Percentiles rank a stretch among this genome's conserved stretches.
phyloP scores from a whole-genome alignment of 37 sponge, comb jelly and placozoan species.

The Ianthella basta region DNA sequence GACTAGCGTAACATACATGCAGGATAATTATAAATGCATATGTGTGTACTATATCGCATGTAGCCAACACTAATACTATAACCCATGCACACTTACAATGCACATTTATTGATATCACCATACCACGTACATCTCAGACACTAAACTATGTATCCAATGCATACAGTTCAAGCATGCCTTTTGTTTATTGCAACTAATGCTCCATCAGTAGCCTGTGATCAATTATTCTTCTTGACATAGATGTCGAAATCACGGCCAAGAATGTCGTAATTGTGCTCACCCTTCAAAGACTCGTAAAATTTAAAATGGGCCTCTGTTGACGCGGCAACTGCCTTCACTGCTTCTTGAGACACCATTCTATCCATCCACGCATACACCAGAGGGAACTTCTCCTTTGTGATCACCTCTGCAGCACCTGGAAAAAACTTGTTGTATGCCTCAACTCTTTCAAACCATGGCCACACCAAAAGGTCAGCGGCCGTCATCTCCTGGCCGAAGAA shows the following conservation, averaged over 20 bases:
- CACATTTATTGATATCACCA: too few species aligned
- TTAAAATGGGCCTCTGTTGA: constrained; percentile 46
- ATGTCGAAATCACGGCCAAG: not conserved
- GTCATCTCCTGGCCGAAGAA: constrained; percentile 49
- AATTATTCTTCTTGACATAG: not conserved
- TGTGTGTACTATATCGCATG: too few species aligned
- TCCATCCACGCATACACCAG: constrained; percentile 42
- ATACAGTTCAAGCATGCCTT: too few species aligned
- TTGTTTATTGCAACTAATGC: too few species aligned
- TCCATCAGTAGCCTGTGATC: too few species aligned
- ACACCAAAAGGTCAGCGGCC: constrained; percentile 63
- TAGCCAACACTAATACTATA: too few species aligned
- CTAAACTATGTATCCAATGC: too few species aligned
- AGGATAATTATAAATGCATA: too few species aligned
- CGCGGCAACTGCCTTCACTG: constrained; percentile 53
- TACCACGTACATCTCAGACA: too few species aligned
- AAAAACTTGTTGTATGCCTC: constrained; percentile 27
- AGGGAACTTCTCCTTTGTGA: constrained; percentile 52
- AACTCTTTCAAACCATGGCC: constrained; percentile 79
- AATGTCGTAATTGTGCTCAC: not conserved
- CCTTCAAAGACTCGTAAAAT: not conserved
- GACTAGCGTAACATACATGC: too few species aligned
- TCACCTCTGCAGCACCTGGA: constrained; percentile 15
- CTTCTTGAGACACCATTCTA: constrained; percentile 54
- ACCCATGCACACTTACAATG: too few species aligned